A percentile compares a stretch with the other conserved stretches of the same genome.
These are phyloP conservation scores for Noctilio leporinus DNA, from an alignment of 2,113 vertebrate species.

Conservation along the genomic window DNA sequence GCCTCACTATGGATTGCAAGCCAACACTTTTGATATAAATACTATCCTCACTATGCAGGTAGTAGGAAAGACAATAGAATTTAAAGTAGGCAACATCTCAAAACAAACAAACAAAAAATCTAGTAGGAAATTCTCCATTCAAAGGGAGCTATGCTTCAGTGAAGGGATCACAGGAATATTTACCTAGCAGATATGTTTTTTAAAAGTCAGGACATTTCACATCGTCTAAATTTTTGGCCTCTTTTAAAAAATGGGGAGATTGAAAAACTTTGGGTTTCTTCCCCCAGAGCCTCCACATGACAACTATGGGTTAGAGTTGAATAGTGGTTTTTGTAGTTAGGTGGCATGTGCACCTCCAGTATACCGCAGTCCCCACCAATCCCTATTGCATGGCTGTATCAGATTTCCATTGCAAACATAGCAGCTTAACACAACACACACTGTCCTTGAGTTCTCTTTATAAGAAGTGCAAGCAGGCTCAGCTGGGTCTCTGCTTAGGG, in stretches of 20 bases:
- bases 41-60: not conserved
- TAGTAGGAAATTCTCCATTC: not conserved
- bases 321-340: not conserved
- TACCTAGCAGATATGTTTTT: not conserved
- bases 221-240: not conserved
- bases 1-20: not conserved
- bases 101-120: not conserved
- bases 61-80: not conserved
- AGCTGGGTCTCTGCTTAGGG: not conserved
- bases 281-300: not conserved
- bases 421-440: not conserved
- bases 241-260: not conserved
- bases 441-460: not conserved
- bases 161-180: not conserved
- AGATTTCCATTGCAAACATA: not conserved
- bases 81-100: not conserved
- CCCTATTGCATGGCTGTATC: fast-evolving
- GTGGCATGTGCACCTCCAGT: fast-evolving
- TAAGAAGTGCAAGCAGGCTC: not conserved
- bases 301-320: not conserved
- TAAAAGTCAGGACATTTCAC: not conserved
- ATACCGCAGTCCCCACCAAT: not conserved
- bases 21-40: not conserved
- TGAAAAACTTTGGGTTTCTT: not conserved
- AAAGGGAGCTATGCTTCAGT: not conserved